Base-by-base conservation (phyloP, 2,888 invertebrate genomes). In the Cerastis leucographa region DNA sequence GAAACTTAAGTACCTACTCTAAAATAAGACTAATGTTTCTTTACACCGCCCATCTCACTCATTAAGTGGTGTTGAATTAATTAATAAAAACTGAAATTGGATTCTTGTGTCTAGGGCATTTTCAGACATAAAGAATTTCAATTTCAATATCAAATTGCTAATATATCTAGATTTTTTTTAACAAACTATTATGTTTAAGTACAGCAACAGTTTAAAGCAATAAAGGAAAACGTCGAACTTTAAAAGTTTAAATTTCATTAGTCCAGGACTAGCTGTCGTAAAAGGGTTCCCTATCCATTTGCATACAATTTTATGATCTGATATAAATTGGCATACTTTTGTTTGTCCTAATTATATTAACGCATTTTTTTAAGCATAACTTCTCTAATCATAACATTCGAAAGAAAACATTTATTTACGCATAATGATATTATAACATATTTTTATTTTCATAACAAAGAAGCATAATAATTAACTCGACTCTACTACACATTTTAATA, bases 231-330 rank as follows among this genome's bases (percentile, higher is more conserved):
- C 71, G 68, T 76, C 71, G 59, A 79, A 84, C 79, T 85, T 84
- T 66, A 46, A 67, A 85, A 85, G 67, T 75, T 84, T 84, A 74
- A 85, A 84, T 84, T 82, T 79, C 46, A 78, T 84, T 85, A 85
- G 71, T 82, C 85, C 69, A 46, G n/a, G 54, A 75, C 84, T 70
- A 65, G 46, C 64, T 81, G 78, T 71, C 67, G 82, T 75, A 76
- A 85, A 78, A 72, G 35, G 35, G 3, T 35, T 35, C 35, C 35
- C 35, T 35, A 35, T 35, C 35, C 35, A 2, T 35, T 35, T 35
- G 35, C 35, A 35, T 35, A 35, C 1, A 1, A 35, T 35, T 35
- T 35, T 2, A 35, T 2, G 35, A 35, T 3, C 35, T 35, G 3
- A 35, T 35, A 35, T 35, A 35, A 35, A n/a, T n/a, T n/a, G n/a